Conservation (phyloP, 2,113 vertebrate genomes). For the Arizona elegans region DNA sequence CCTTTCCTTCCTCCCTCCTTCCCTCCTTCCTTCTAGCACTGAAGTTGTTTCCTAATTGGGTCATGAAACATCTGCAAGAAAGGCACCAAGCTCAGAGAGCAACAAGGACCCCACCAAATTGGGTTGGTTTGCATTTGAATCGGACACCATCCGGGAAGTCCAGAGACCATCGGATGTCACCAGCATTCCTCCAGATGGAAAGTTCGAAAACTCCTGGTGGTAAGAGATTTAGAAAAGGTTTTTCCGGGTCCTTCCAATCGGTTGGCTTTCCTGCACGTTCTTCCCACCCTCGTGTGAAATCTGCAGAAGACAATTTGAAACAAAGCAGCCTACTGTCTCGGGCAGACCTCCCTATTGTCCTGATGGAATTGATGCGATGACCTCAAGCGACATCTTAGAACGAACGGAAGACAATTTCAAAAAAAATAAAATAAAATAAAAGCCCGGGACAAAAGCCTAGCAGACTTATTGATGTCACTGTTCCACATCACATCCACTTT, state of each 20-base stretch:
- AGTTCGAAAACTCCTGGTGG: not conserved
- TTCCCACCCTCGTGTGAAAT: not conserved
- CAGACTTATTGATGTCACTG: conserved; percentile 52
- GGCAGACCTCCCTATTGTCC: conserved; percentile 23
- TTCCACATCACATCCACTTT: conserved; percentile 48
- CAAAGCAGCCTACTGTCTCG: conserved; percentile 3
- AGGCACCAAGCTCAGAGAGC: too few species aligned
- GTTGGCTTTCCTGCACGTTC: not conserved
- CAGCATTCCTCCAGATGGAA: not conserved
- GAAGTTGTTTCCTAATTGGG: too few species aligned
- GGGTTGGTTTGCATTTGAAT: too few species aligned
- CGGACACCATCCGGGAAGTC: not conserved
- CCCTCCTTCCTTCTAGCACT: too few species aligned
- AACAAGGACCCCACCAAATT: not conserved
- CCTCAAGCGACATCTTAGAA: conserved; percentile 40
- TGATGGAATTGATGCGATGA: conserved; percentile 28
- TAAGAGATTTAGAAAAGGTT: not conserved
- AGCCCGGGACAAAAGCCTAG: conserved; percentile 41
- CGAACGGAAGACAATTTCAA: conserved; percentile 43
- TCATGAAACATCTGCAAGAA: too few species aligned
- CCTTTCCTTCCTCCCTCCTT: too few species aligned
- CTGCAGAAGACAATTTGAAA: not conserved
- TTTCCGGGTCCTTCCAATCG: not conserved
- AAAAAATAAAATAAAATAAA: not conserved
- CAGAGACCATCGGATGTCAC: not conserved